A percentile compares a stretch with the other conserved stretches of the same genome.
Evolutionary conservation across 2,888 invertebrate species (phyloP).

Genomic region (Eupithecia subumbrata): DNA sequence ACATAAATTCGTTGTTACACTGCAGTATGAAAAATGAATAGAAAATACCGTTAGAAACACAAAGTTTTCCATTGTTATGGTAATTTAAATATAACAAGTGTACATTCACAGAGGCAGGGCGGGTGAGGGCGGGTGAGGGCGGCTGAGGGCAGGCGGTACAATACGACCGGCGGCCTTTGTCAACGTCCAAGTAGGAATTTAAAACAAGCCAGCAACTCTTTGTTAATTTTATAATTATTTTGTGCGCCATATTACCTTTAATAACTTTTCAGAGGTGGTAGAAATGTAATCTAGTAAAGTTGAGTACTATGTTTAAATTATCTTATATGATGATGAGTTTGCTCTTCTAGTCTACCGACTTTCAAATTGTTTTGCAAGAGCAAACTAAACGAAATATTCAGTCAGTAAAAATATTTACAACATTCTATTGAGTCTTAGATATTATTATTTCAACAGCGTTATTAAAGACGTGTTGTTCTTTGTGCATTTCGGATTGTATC

Average conservation of each 20-base stretch:
- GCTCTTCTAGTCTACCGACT: not conserved
- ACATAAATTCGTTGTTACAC: not conserved
- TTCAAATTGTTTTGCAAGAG: not conserved
- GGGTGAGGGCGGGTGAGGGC: conserved; percentile 8
- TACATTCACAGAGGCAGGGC: conserved; percentile 22
- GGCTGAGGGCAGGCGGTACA: conserved; percentile 4
- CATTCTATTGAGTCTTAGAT: not conserved
- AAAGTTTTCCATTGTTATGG: conserved; percentile 20
- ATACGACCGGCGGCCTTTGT: conserved; percentile 28
- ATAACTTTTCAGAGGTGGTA: not conserved
- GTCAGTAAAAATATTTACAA: not conserved
- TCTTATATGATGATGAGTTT: too few species aligned
- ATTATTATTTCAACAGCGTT: not conserved
- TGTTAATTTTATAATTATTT: conserved; percentile 15
- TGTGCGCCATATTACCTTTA: conserved; percentile 5
- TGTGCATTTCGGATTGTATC: not conserved
- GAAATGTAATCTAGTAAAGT: not conserved
- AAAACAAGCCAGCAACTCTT: conserved; percentile 14
- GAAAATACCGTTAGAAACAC: conserved; percentile 5
- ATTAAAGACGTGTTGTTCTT: not conserved
- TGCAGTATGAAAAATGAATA: not conserved
- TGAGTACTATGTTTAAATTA: not conserved
- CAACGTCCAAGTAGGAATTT: conserved; percentile 19
- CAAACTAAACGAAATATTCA: not conserved
- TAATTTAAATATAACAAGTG: conserved; percentile 32